These are phyloP conservation scores for Ginglymostoma cirratum DNA, from an alignment of 2,113 vertebrate genomes.

Conservation along the genomic window DNA sequence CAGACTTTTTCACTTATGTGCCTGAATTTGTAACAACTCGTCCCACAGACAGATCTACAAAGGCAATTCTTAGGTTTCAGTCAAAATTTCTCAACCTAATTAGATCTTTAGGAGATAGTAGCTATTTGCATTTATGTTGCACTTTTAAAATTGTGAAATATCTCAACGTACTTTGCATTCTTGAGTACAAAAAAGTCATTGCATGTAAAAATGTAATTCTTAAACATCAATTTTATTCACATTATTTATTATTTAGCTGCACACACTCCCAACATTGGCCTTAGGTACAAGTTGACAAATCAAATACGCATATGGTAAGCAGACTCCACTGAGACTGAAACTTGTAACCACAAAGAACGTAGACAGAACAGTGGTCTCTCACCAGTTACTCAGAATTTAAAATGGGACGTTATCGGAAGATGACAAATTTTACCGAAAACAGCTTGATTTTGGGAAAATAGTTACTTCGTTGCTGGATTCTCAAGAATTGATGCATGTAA, in stretches of 20 bases:
- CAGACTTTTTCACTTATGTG: not conserved
- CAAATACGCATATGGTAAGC: constrained; percentile 5
- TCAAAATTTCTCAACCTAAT: not conserved
- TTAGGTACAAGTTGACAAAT: not conserved
- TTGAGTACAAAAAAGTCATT: not conserved
- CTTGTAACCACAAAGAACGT: not conserved
- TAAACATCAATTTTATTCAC: not conserved
- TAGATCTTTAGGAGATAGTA: not conserved
- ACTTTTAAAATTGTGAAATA: not conserved
- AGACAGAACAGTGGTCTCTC: not conserved
- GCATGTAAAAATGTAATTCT: not conserved
- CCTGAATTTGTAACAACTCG: not conserved
- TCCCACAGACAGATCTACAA: not conserved
- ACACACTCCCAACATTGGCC: not conserved
- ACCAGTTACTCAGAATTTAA: not conserved
- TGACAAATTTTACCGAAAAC: not conserved
- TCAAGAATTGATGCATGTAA: not conserved
- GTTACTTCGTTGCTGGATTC: not conserved
- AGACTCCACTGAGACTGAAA: not conserved
- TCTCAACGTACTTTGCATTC: not conserved
- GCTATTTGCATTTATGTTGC: not conserved
- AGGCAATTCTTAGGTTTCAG: not conserved
- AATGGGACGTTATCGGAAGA: not conserved
- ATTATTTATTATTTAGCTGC: not conserved
- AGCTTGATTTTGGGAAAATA: not conserved